Evolutionary conservation across 2,888 invertebrate genomes (phyloP).

Genomic region (Tipula lateralis): DNA sequence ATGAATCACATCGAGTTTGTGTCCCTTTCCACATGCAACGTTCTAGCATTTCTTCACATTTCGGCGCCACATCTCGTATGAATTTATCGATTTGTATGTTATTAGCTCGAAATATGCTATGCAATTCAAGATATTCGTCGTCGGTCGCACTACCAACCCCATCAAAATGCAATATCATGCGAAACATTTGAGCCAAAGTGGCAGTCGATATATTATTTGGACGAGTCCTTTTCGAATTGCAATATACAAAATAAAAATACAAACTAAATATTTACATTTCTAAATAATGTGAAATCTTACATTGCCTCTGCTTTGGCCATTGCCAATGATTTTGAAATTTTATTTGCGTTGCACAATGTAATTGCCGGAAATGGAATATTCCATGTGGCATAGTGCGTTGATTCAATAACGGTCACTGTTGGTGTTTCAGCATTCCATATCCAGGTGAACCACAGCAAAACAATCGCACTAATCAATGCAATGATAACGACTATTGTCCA

Average conservation of each 20-base stretch:
- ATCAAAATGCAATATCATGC: conserved; percentile 37
- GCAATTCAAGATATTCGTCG: conserved; percentile 37
- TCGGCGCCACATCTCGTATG: conserved; percentile 47
- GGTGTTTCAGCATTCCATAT: conserved; percentile 57
- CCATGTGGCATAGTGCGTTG: conserved; percentile 56
- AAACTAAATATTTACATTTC: not conserved
- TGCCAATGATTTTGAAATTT: conserved; percentile 50
- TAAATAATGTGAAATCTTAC: conserved; percentile 44
- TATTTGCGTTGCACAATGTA: conserved; percentile 55
- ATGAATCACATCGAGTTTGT: conserved; percentile 50
- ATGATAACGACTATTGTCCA: conserved; percentile 57
- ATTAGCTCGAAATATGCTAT: conserved; percentile 39
- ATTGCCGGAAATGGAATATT: conserved; percentile 57
- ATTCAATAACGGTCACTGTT: conserved; percentile 57
- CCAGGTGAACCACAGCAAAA: conserved; percentile 58
- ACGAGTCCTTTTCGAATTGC: conserved; percentile 40
- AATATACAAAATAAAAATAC: conserved; percentile 25
- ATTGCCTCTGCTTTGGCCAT: conserved; percentile 44
- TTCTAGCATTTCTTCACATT: conserved; percentile 52
- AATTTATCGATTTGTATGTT: conserved; percentile 39
- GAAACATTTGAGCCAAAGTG: conserved; percentile 40
- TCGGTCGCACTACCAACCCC: conserved; percentile 33
- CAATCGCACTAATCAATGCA: conserved; percentile 53
- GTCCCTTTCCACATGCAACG: conserved; percentile 59
- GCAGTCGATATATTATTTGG: conserved; percentile 41